Conservation (phyloP, 2,797 vertebrate genomes). For the Lacerta viridis region DNA sequence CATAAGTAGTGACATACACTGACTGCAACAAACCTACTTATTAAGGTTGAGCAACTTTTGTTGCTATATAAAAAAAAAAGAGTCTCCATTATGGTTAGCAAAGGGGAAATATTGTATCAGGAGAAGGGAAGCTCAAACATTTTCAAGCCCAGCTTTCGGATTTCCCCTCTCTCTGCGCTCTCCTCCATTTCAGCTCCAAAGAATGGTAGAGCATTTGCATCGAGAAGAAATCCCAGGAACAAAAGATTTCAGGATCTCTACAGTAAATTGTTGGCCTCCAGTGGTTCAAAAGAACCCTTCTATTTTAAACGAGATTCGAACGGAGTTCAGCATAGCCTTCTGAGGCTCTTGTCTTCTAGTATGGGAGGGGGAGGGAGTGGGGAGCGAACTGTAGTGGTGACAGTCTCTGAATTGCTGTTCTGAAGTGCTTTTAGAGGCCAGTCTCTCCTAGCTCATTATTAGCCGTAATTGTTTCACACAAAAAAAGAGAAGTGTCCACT, state of each 20-base stretch:
- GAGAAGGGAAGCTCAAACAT: background rate
- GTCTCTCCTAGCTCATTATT: conserved; percentile 79
- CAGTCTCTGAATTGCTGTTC: conserved; percentile 73
- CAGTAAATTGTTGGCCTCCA: background rate
- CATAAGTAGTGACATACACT: no score
- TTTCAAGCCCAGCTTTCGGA: background rate
- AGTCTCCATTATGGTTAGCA: no score
- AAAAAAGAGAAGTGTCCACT: conserved; percentile 77
- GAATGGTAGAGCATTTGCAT: background rate
- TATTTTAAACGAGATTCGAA: background rate
- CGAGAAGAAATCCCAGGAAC: background rate
- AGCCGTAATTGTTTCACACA: conserved; percentile 78
- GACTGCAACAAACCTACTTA: no score
- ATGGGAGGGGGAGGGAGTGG: conserved; percentile 28
- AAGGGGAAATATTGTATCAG: background rate
- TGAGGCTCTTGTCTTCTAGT: conserved; percentile 56
- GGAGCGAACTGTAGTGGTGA: conserved; percentile 39
- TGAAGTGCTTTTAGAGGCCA: conserved; percentile 70
- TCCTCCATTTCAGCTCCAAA: background rate
- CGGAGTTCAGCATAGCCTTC: rapidly evolving
- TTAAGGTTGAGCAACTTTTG: no score
- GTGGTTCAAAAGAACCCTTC: background rate
- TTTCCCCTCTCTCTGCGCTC: background rate
- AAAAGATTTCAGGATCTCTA: background rate
- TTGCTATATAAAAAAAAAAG: no score